phyloP scores from a whole-genome alignment of 37 sponge, comb jelly and placozoan species.

The Beroe forskalii region DNA sequence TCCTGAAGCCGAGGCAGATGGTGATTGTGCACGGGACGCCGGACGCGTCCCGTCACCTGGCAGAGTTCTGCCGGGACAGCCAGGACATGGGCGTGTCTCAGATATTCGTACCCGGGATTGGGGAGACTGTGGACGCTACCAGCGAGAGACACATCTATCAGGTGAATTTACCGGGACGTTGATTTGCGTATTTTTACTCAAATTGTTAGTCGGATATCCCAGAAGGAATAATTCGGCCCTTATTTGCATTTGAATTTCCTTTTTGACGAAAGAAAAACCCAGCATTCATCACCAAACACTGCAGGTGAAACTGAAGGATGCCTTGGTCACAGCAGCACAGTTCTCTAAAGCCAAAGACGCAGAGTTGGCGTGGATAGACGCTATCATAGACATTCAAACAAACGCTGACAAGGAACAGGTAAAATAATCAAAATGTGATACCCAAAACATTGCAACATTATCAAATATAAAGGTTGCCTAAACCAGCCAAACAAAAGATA shows the following conservation, averaged over 20 bases:
- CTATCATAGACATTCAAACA: conserved; percentile 62
- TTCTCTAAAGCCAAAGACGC: conserved; percentile 89
- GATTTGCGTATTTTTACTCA: no score
- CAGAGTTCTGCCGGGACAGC: conserved; percentile 74
- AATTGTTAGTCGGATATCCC: no score
- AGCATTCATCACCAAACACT: no score
- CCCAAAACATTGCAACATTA: no score
- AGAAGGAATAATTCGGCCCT: no score
- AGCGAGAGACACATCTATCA: conserved; percentile 87
- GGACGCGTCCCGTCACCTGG: conserved; percentile 75
- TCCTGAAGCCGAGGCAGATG: conserved; percentile 95
- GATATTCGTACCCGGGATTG: conserved; percentile 81
- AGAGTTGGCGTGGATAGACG: conserved; percentile 95
- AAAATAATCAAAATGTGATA: not conserved
- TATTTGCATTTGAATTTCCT: no score
- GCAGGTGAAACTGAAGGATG: conserved; percentile 92
- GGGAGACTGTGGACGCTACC: conserved; percentile 91
- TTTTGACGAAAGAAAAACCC: no score
- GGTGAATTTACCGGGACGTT: no score
- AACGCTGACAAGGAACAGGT: conserved; percentile 60
- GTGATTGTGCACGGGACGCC: conserved; percentile 86
- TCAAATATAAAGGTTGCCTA: no score
- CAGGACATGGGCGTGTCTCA: conserved; percentile 73
- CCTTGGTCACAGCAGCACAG: conserved; percentile 80
- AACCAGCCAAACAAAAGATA: no score